Base-by-base conservation (phyloP, 2,113 vertebrate genomes). In the Thalassoma bifasciatum region DNA sequence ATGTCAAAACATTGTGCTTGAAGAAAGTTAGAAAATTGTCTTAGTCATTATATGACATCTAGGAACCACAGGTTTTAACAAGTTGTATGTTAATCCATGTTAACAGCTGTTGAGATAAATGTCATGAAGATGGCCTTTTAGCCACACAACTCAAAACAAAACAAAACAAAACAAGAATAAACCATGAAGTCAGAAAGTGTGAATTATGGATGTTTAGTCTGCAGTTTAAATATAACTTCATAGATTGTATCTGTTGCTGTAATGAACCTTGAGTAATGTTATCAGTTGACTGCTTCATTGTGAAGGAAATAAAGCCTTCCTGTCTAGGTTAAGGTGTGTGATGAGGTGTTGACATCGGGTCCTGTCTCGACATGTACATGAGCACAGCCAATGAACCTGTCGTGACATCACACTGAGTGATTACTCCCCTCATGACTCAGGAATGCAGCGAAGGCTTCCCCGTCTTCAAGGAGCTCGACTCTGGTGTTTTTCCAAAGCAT, bases 391-490 rank as follows among this genome's bases (percentile, higher is more conserved):
- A 56, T 78, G 78, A 83, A 83, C 61, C 84, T 81, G 83, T 78
- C 47, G 76, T 90, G 86, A 90, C 86, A 77, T 90, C 86, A 88
- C 65, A 60, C 58, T 71, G 73, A 79, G 53, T 66, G 72, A 82
- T 79, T 77, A 71, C 61, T 3, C 49, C 36, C 53, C 79, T 92
- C 77, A 86, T 14, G 30, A 46, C 77, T 76, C 61, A 90, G 83
- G 91, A 93, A 94, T 93, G 86, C 77, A 42, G 53, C 36, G 0
- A 21, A 79, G 79, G 90, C 62, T 89, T 89, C 79, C 86, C 83
- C 38, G 34, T 59, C 66, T 66, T 82, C 23, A n/a, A 71, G 34
- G 51, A 75, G 56, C 40, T 59, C 16, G 16, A 49, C 46, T 38
- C 26, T 49, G 10, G 82, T 85, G 79, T 50, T 89, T 90, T 91